Percentiles rank a stretch among this genome's conserved stretches.
Evolutionary conservation across 2,113 vertebrate species (phyloP).

Genomic region (Neotoma lepida): DNA sequence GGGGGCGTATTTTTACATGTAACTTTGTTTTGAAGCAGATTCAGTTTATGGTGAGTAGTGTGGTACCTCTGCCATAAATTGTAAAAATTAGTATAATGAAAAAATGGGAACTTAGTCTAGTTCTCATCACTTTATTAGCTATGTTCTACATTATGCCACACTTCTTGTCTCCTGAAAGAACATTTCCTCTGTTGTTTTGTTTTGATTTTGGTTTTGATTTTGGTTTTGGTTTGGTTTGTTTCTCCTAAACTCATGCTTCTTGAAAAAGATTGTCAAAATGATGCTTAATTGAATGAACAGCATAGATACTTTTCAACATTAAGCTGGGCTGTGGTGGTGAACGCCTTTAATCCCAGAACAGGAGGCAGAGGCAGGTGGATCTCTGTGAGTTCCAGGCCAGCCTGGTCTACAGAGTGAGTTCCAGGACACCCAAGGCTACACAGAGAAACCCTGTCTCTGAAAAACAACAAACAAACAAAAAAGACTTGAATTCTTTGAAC

Average conservation of each 20-base stretch:
- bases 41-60: conserved; percentile 64
- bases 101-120: conserved; percentile 67
- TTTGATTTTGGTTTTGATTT: too few species aligned
- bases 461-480: neutral
- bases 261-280: conserved; percentile 32
- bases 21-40: conserved; percentile 73
- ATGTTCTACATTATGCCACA: conserved; percentile 68
- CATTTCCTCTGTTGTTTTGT: conserved; percentile 48
- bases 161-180: conserved; percentile 8
- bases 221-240: neutral
- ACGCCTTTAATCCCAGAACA: too few species aligned
- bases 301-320: neutral
- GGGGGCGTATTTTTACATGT: conserved; percentile 75
- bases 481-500: conserved; percentile 33
- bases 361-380: too few species aligned
- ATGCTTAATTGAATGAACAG: neutral
- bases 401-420: neutral
- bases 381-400: neutral
- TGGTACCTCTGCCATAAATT: conserved; percentile 78
- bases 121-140: conserved; percentile 75
- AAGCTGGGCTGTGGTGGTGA: neutral
- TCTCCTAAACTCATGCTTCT: neutral
- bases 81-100: conserved; percentile 69
- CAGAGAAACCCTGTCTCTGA: neutral
- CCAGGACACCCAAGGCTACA: neutral